These are phyloP conservation scores for Crypturellus undulatus DNA, from an alignment of 2,113 vertebrate genomes.

Conservation along the genomic window DNA sequence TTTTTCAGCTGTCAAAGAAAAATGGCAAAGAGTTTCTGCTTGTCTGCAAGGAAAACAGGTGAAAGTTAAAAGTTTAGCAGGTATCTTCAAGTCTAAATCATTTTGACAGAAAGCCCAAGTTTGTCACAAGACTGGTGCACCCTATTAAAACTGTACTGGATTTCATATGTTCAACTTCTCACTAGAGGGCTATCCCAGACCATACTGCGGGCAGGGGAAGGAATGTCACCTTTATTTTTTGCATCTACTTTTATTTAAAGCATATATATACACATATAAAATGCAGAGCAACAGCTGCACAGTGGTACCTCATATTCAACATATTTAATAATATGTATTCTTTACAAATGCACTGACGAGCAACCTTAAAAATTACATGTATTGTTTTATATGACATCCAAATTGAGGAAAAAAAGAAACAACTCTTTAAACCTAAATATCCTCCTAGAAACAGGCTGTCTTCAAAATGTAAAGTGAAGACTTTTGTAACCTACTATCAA, in stretches of 20 bases:
- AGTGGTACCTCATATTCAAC: background rate
- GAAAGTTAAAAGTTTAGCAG: constrained; percentile 1
- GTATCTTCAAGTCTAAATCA: background rate
- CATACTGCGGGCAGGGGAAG: background rate
- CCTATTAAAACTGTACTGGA: background rate
- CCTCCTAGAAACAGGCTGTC: background rate
- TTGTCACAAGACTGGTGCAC: background rate
- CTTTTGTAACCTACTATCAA: background rate
- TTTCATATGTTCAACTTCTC: background rate
- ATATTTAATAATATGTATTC: background rate
- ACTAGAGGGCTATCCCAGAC: background rate
- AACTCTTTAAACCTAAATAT: background rate
- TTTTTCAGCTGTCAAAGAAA: background rate
- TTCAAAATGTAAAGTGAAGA: background rate
- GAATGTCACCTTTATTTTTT: background rate
- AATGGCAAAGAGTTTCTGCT: background rate
- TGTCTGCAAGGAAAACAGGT: background rate
- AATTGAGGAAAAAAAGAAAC: background rate
- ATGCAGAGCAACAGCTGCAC: background rate
- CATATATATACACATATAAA: background rate
- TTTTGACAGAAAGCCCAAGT: background rate
- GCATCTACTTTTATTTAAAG: background rate
- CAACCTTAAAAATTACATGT: background rate
- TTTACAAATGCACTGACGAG: background rate
- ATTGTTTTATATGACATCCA: background rate